A percentile compares a stretch with the other conserved stretches of the same genome.
Conservation (phyloP, 2,888 invertebrate species). For the Hymenopus coronatus region DNA sequence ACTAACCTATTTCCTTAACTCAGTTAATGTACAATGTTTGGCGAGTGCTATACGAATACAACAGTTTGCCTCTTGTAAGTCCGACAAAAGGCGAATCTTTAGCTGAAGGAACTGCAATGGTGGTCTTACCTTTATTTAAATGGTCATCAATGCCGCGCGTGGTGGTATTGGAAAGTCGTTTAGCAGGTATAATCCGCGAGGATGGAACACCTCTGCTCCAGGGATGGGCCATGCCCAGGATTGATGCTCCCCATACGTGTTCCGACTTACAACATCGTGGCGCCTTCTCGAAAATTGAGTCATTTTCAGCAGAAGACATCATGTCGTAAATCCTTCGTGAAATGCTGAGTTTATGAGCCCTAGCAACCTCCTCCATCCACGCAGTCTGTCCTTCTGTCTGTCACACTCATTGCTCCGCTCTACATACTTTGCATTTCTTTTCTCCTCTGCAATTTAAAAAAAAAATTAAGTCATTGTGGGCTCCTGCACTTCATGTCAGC, state of each 20-base stretch:
- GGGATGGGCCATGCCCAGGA: neutral
- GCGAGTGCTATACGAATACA: no score
- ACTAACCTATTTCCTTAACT: no score
- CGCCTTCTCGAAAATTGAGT: neutral
- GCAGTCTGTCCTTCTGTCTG: neutral
- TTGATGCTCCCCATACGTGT: neutral
- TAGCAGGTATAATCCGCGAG: neutral
- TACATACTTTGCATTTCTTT: neutral
- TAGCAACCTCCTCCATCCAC: neutral
- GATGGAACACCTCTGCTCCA: neutral
- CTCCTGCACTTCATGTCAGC: neutral
- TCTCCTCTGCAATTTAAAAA: neutral
- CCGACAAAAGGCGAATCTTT: no score
- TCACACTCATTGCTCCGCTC: neutral
- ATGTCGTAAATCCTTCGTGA: slow-evolving; percentile 10
- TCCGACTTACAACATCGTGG: neutral
- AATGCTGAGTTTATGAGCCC: neutral
- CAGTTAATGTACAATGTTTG: no score
- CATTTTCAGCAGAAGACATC: slow-evolving; percentile 15
- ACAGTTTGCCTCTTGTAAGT: no score
- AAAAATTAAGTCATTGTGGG: neutral
- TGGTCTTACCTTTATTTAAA: neutral
- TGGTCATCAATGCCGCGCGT: neutral
- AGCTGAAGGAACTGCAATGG: neutral
- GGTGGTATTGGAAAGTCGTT: neutral